Base-by-base conservation (phyloP, 2,888 invertebrate species). In the Drosophila colorata region DNA sequence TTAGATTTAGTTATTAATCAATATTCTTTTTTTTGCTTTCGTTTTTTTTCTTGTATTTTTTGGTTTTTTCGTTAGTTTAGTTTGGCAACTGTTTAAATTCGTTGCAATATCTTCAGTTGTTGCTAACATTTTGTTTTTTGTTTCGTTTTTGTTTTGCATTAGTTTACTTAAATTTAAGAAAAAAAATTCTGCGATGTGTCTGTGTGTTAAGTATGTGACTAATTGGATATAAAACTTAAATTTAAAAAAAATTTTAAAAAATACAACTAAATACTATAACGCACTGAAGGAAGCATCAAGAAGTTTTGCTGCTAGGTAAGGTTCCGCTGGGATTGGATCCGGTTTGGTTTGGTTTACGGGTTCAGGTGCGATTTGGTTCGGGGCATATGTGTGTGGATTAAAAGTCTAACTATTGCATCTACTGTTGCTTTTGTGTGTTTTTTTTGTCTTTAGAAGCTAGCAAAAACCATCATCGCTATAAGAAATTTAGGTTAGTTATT, bases 71-170 rank as follows among this genome's bases (percentile, higher is more conserved):
- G 60, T 73, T 88, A 86, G 87, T 86, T 85, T 85, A 86, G 86
- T 86, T 86, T 86, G 86, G 86, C 86, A 86, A 86, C 86, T 88
- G 69, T 74, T 81, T 88, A 86, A 86, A 86, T 86, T 86, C 86
- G 86, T 86, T 86, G 86, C 88, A 86, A 81, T 88, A 73, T 88
- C 84, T 70, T 78, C 87, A 86, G 81, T 85, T 88, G 83, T 71
- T 87, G 77, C 88, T 87, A 87, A 88, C 78, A 78, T 70, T 67
- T 65, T 14, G 9, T 14, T 31, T 23, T 18, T 56, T 48, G 23
- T 40, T 25, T 9, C 41, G 18, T 28, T 51, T 31, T 38, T n/a
- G 37, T 52, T 53, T 66, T 57, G 75, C 73, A 85, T 85, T 85
- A 68, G 73, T 86, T 85, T 85, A 88, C 85, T 85, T 85, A 85